A percentile compares a stretch with the other conserved stretches of the same genome.
Evolutionary conservation across 1,140 invertebrate genomes (phyloP).

Genomic region (Drosophila grimshawi): DNA sequence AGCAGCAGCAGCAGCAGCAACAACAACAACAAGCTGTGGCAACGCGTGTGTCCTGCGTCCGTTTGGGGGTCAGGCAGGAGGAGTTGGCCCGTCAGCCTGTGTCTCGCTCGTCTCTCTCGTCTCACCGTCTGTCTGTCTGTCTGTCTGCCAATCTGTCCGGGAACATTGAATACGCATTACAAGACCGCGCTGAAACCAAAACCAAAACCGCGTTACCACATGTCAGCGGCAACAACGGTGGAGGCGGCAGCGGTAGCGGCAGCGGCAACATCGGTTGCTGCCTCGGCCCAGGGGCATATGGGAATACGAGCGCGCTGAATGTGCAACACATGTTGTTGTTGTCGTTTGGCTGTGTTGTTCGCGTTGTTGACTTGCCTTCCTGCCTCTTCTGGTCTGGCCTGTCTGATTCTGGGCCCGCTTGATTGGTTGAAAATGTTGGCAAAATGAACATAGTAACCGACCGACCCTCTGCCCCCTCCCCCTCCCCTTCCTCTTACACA

Average conservation of each 20-base stretch:
- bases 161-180: conserved; percentile 81
- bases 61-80: conserved; percentile 69
- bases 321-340: conserved; percentile 79
- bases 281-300: conserved; percentile 69
- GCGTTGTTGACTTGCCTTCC: conserved; percentile 30
- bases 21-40: conserved; percentile 16
- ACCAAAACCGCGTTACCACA: conserved; percentile 82
- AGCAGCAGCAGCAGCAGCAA: conserved; percentile 17
- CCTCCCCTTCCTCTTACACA: background rate
- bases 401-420: conserved; percentile 70
- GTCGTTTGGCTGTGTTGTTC: conserved; percentile 40
- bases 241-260: conserved; percentile 9
- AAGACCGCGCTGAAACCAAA: conserved; percentile 76
- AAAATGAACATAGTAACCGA: conserved; percentile 34
- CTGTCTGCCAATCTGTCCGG: conserved; percentile 65
- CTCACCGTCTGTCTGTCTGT: conserved; percentile 9
- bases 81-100: conserved; percentile 43
- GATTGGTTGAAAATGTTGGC: conserved; percentile 73
- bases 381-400: conserved; percentile 40
- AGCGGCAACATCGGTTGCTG: conserved; percentile 25
- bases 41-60: conserved; percentile 71
- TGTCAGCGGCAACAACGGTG: conserved; percentile 58
- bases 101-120: background rate
- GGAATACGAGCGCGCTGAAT: conserved; percentile 70
- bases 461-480: background rate